Evolutionary conservation across 1,140 invertebrate species (phyloP).

Genomic region (Eumaeus atala): DNA sequence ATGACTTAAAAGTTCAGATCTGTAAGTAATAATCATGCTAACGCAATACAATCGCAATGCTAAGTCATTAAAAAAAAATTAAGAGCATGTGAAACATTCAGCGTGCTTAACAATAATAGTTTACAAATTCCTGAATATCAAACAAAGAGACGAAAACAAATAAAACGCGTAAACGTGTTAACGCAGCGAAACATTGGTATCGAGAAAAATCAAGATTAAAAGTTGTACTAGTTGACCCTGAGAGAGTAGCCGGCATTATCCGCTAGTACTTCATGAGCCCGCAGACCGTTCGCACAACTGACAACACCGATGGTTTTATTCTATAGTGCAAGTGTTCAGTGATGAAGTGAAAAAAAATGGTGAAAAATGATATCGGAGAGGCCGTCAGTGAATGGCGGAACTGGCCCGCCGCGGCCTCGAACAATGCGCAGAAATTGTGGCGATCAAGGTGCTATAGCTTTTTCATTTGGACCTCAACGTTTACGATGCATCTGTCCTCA

Average conservation of each 20-base stretch:
- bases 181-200: background rate
- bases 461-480: conserved; percentile 20
- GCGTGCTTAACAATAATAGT: background rate
- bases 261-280: background rate
- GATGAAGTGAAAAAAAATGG: conserved; percentile 44
- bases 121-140: conserved; percentile 1
- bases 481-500: conserved; percentile 18
- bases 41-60: background rate
- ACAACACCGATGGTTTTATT: conserved; percentile 24
- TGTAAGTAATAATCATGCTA: too few species aligned
- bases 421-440: conserved; percentile 68
- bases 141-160: conserved; percentile 1
- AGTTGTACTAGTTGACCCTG: conserved; percentile 60
- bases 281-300: conserved; percentile 4
- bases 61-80: background rate
- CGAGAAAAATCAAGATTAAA: conserved; percentile 9
- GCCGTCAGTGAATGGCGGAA: conserved; percentile 44
- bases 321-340: conserved; percentile 29
- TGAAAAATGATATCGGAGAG: conserved; percentile 71
- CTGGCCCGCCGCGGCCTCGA: conserved; percentile 50
- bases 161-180: background rate
- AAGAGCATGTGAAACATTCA: conserved; percentile 6
- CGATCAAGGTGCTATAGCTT: conserved; percentile 66
- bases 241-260: conserved; percentile 21
- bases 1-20: too few species aligned